Percentiles rank a stretch among this genome's conserved stretches.
These are phyloP conservation scores for Hippocampus kuda DNA, from an alignment of 2,797 vertebrate genomes.

Conservation along the genomic window DNA sequence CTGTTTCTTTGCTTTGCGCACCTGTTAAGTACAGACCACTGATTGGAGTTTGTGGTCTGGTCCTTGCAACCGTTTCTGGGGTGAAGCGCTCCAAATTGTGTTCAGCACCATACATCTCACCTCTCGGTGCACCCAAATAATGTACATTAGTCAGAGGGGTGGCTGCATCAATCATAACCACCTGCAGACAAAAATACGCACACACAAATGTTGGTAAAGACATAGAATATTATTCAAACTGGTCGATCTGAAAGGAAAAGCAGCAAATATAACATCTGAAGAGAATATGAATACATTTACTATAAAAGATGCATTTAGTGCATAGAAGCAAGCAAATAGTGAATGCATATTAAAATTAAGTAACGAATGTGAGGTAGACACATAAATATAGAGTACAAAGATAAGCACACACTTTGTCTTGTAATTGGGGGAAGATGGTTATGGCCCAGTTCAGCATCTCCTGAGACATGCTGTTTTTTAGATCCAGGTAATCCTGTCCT, in stretches of 20 bases:
- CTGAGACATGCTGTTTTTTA: slow-evolving; percentile 67
- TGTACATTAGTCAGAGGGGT: slow-evolving; percentile 70
- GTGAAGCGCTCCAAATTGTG: slow-evolving; percentile 68
- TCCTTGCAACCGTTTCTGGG: slow-evolving; percentile 56
- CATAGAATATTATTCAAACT: not conserved
- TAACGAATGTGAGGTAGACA: not conserved
- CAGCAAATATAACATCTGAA: no score
- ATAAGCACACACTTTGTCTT: slow-evolving; percentile 62
- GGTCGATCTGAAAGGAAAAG: no score
- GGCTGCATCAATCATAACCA: slow-evolving; percentile 66
- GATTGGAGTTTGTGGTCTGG: slow-evolving; percentile 62
- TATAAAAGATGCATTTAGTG: no score
- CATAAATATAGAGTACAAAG: not conserved
- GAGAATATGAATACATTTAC: no score
- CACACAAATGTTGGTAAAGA: not conserved
- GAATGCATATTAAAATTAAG: not conserved
- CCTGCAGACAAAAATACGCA: slow-evolving; percentile 41
- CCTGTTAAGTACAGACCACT: slow-evolving; percentile 74
- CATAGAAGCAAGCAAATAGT: no score
- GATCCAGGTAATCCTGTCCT: slow-evolving; percentile 56
- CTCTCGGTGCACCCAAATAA: slow-evolving; percentile 66
- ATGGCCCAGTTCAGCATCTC: slow-evolving; percentile 65
- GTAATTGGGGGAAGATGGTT: slow-evolving; percentile 67
- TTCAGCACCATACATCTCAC: slow-evolving; percentile 72
- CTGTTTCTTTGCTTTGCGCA: slow-evolving; percentile 19